These are phyloP conservation scores for Tupiocoris notatus DNA, from an alignment of 2,888 invertebrate species.

Conservation along the genomic window DNA sequence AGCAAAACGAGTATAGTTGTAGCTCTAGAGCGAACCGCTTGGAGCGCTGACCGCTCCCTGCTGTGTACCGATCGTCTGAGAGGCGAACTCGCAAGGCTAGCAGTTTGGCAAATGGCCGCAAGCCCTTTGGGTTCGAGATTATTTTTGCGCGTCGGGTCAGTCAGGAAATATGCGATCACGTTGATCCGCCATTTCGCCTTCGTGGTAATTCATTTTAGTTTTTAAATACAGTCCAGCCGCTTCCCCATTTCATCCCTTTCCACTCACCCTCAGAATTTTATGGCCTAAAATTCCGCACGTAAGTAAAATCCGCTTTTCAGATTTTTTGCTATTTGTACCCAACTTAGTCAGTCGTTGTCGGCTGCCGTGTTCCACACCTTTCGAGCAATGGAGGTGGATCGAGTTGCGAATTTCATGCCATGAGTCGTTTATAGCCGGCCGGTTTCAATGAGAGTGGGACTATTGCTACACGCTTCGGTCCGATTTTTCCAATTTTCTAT, in stretches of 20 bases:
- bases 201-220: slow-evolving; percentile 52
- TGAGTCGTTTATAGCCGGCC: slow-evolving; percentile 42
- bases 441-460: no score
- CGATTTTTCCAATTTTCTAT: no score
- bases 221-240: slow-evolving; percentile 28
- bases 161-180: slow-evolving; percentile 61
- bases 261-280: slow-evolving; percentile 41
- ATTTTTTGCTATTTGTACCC: neutral
- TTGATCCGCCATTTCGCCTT: slow-evolving; percentile 71
- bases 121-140: slow-evolving; percentile 51
- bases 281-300: slow-evolving; percentile 46
- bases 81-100: neutral
- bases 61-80: neutral
- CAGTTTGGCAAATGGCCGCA: slow-evolving; percentile 39
- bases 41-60: neutral
- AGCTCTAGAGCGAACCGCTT: neutral
- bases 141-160: slow-evolving; percentile 77
- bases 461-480: no score
- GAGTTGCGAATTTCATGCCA: slow-evolving; percentile 43
- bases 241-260: slow-evolving; percentile 11
- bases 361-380: slow-evolving; percentile 15
- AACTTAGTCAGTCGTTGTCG: neutral
- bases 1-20: no score
- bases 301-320: slow-evolving; percentile 28
- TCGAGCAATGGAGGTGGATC: slow-evolving; percentile 23